A percentile compares a stretch with the other conserved stretches of the same genome.
Conservation (phyloP, 35 echinoderm and acorn worm species). For the Lytechinus pictus region DNA sequence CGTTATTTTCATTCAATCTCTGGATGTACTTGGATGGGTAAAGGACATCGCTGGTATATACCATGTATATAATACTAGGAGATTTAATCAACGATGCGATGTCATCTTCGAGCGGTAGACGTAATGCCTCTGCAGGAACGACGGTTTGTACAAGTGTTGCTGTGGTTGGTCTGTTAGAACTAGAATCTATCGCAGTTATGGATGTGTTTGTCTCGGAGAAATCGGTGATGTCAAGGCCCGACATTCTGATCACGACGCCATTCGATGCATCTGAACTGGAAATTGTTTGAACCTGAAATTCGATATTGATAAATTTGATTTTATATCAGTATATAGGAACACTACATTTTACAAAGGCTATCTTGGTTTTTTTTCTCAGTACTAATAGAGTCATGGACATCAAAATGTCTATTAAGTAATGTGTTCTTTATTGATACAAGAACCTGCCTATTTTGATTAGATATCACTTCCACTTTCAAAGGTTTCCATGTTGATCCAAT, state of each 20-base stretch:
- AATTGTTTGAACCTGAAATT: not conserved
- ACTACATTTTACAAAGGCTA: not conserved
- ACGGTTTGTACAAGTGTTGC: not conserved
- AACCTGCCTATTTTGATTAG: too few species aligned
- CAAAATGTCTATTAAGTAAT: not conserved
- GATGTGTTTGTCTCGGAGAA: not conserved
- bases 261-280: not conserved
- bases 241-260: not conserved
- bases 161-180: not conserved
- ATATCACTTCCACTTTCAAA: too few species aligned
- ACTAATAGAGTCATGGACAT: not conserved
- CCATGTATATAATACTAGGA: not conserved
- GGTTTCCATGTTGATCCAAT: too few species aligned
- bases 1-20: not conserved
- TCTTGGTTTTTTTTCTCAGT: not conserved
- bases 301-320: not conserved
- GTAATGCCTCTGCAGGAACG: not conserved
- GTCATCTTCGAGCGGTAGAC: not conserved
- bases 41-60: not conserved
- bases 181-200: not conserved
- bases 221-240: not conserved
- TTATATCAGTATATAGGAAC: not conserved
- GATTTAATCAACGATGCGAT: not conserved
- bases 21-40: not conserved
- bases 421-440: too few species aligned